Base-by-base conservation (phyloP, 2,113 vertebrate species). In the Clarias batrachus region DNA sequence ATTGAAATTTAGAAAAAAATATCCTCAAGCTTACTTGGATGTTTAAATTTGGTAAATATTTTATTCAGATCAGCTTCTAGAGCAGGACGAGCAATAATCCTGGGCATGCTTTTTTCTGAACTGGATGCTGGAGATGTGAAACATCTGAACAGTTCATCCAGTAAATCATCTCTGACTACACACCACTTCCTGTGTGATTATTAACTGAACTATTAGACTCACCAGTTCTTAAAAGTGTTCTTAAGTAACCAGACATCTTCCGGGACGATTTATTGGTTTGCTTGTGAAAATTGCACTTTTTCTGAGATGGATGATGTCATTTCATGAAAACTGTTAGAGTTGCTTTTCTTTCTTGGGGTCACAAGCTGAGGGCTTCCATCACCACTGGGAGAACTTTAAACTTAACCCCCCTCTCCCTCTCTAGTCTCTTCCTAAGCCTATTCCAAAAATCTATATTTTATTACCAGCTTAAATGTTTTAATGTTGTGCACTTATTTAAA, bases 231-330 rank as follows among this genome's bases (percentile, higher is more conserved):
- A 23, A 6, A 48, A 21, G 37, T 21, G 23, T 48, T 19, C 8
- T 23, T 48, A 33, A 19, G 23, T 5, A 19, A 37, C 70, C 70
- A 41, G 17, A 41, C 33, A 41, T 11, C 70, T 12, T 10, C 37
- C 21, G 33, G 33, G 21, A 48, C 17, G 41, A 21, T 37, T 37
- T 37, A 33, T 9, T 19, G 30, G 16, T 73, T 73, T 73, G 70
- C 70, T 41, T 48, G 37, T 12, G 70, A 33, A 1, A 1, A 48
- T 73, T 48, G 70, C 9, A 73, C 37, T 73, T 71, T 41, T 37
- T 71, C 30, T 23, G 33, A 73, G 70, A 73, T 48, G 41, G 70
- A 73, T 73, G 70, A 73, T 73, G 70, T 73, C 70, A 73, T 73
- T 48, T 73, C 70, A 33, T 73, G 33, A 10, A 73, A 48, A 23